Conservation (phyloP, 2,797 vertebrate species). For the Glyptemys insculpta region DNA sequence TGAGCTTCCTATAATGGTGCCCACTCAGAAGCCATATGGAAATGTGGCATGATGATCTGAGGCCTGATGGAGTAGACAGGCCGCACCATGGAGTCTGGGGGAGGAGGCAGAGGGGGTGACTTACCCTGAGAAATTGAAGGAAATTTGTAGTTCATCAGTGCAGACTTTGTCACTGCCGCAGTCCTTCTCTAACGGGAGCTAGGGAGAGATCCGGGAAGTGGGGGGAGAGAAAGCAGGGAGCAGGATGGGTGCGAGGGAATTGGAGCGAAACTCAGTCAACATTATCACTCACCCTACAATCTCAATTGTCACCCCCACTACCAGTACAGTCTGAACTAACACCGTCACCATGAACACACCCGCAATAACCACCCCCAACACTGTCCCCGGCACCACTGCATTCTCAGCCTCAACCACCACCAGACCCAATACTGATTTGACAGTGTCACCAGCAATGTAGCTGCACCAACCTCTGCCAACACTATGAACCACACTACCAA, state of each 20-base stretch:
- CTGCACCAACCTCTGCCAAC: background rate
- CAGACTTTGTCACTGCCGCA: background rate
- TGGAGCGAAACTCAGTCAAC: background rate
- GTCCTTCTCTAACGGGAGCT: constrained; percentile 26
- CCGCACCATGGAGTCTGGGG: no score
- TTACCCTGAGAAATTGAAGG: constrained; percentile 7
- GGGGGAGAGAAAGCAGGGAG: rapidly evolving
- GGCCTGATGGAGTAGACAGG: no score
- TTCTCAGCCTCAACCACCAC: background rate
- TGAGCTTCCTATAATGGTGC: background rate
- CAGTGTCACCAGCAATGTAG: background rate
- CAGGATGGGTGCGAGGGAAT: rapidly evolving
- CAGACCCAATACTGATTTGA: background rate
- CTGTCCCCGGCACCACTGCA: background rate
- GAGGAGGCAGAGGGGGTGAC: background rate
- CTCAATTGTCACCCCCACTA: background rate
- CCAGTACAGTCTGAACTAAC: background rate
- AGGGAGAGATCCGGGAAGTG: background rate
- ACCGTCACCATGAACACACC: background rate
- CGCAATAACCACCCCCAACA: background rate
- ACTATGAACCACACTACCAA: background rate
- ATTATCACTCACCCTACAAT: background rate
- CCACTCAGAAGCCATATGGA: no score
- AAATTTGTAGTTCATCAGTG: background rate
- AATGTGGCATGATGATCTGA: no score